Base-by-base conservation (phyloP, 1,140 invertebrate genomes). In the Tetraneura akinire region DNA sequence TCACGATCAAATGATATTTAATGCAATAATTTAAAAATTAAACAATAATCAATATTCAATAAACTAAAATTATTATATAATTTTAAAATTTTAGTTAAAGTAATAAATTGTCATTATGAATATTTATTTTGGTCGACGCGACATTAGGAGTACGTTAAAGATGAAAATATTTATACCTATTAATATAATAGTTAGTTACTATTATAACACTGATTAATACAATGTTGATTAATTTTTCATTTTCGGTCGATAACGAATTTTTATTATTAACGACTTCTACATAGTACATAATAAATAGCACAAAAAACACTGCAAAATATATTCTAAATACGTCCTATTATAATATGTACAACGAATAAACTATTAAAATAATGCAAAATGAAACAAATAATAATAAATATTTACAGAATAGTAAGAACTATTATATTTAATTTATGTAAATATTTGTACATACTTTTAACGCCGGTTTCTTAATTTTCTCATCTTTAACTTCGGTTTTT, bases 381-480 rank as follows among this genome's bases (percentile, higher is more conserved):
- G 1, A 32, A n/a, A 16, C 32, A 37, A 37, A 32, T n/a, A 32
- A n/a, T 9, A 13, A 8, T 64, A 32, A n/a, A n/a, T n/a, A n/a
- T n/a, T n/a, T n/a, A n/a, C n/a, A n/a, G n/a, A n/a, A n/a, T n/a
- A n/a, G n/a, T n/a, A n/a, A n/a, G n/a, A n/a, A n/a, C n/a, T n/a
- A n/a, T n/a, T n/a, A n/a, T n/a, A n/a, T 37, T 37, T 29, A 64
- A 21, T 21, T n/a, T 37, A 21, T 64, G 8, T 13, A 23, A 37
- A 37, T 18, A 14, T 13, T 5, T 23, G 16, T 47, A 78, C 74
- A 21, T 78, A 78, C 74, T 45, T 62, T 78, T 78, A 78, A 42
- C 4, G 60, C 21, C 37, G 26, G 26, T 11, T 78, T 78, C 23
- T 62, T 78, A 13, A 4, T 47, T n/a, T 78, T 37, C 1, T 32